Evolutionary conservation across 64 coral and sea anemone species (phyloP).

Genomic region (Montipora cactus): DNA sequence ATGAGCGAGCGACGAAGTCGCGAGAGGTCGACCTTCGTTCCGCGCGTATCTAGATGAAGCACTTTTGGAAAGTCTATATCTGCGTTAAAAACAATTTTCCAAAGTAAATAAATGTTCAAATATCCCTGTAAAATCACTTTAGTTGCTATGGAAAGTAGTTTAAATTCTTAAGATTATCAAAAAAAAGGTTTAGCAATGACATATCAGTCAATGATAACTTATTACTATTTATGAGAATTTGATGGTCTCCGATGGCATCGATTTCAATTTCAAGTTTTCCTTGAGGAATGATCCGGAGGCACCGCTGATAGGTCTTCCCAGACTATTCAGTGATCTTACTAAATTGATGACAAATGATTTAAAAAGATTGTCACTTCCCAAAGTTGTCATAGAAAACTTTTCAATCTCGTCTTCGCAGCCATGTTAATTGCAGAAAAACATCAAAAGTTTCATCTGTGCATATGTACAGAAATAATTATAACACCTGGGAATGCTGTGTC

Average conservation of each 20-base stretch:
- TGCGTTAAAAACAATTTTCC: no score
- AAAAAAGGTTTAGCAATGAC: not conserved
- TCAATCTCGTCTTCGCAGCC: not conserved
- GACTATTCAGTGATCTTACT: not conserved
- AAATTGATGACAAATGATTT: not conserved
- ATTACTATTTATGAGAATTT: not conserved
- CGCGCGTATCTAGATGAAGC: no score
- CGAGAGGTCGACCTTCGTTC: no score
- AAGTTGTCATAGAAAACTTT: not conserved
- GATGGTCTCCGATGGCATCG: not conserved
- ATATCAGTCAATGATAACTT: not conserved
- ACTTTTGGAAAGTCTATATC: no score
- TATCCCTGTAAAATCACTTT: no score
- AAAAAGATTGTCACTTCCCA: no score
- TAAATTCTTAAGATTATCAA: accelerated
- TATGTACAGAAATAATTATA: no score
- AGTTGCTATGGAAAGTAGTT: not conserved
- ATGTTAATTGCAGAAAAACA: no score
- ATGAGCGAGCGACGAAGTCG: no score
- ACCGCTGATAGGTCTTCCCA: not conserved
- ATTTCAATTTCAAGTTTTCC: not conserved
- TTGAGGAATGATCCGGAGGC: not conserved
- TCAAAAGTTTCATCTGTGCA: no score
- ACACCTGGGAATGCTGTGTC: no score
- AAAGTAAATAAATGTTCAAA: no score